Evolutionary conservation across 2,113 vertebrate species (phyloP), one percentile per base, ranked within the genome.

Genomic region (Leucoraja erinaceus): DNA sequence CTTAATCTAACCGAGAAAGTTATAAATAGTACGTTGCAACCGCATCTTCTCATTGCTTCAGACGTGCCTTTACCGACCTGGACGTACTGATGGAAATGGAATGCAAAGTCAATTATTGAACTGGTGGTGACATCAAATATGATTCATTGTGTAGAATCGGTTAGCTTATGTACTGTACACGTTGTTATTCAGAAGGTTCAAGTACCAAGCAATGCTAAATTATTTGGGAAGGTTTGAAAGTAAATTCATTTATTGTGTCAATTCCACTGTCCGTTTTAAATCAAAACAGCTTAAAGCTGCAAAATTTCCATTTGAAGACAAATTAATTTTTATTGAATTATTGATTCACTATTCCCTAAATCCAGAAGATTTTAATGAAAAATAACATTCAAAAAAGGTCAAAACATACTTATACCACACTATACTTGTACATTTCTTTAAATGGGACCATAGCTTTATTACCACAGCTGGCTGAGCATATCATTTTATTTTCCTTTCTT

Each of bases 211-310:
- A 38, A 70, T 90, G 31, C 68, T n/a, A 90, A 90, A 7, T 72
- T 38, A 90, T 90, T 70, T 70, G 84, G 47, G 31, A 68, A 90
- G 22, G 31, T 68, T 16, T 68, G 10, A 38, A 33, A 70, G 8
- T 90, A 70, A 90, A 90, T 68, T 33, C 88, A 68, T 31, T 70
- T 20, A 70, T 14, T 90, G 88, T 90, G 86, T 31, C 61, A 68
- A 90, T 70, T 90, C 68, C 14, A n/a, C 86, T 68, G 59, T 68
- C 86, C 22, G 33, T 70, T 70, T 70, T 7, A 90, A 70, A 25
- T 38, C 28, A 33, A 16, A 68, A 38, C 59, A 66, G 63, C n/a
- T 38, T 22, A 90, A 20, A 47, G 33, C 59, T 86, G 81, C 25
- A 86, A 86, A 47, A 3, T 47, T 47, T 47, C 38, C 38, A 47